Conservation (phyloP, 2,113 vertebrate species). For the Cisticola juncidis region DNA sequence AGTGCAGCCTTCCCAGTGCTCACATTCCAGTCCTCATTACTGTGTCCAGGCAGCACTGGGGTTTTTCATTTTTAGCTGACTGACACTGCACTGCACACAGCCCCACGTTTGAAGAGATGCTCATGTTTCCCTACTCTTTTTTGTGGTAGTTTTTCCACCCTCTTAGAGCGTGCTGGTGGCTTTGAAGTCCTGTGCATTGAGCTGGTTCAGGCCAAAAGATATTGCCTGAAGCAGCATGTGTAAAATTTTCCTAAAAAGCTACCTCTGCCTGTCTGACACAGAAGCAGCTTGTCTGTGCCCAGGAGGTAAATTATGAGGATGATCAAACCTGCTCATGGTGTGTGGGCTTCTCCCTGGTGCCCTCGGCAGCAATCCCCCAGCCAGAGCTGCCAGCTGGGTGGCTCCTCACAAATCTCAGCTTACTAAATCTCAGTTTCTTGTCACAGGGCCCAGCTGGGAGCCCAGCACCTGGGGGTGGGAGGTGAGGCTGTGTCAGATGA, state of each 20-base stretch:
- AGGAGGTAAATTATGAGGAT: slow-evolving; percentile 15
- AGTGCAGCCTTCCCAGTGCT: background rate
- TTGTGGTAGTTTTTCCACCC: background rate
- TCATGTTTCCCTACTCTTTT: background rate
- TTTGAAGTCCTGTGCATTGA: background rate
- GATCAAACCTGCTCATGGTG: slow-evolving; percentile 24
- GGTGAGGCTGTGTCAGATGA: background rate
- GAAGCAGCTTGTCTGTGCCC: background rate
- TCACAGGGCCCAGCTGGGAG: background rate
- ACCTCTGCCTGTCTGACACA: background rate
- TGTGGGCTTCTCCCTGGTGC: slow-evolving; percentile 12
- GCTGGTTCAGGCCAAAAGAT: background rate
- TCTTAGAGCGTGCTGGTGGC: background rate
- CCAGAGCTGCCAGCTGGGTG: slow-evolving; percentile 36
- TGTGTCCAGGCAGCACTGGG: background rate
- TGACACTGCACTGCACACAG: background rate
- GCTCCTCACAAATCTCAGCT: slow-evolving; percentile 23
- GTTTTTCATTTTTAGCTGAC: background rate
- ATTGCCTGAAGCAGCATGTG: background rate
- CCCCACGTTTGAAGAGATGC: background rate
- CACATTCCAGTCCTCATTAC: background rate
- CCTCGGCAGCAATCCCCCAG: background rate
- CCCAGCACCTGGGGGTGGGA: background rate
- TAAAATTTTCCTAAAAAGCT: slow-evolving; percentile 24
- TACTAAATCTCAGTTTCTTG: background rate